Evolutionary conservation across 2,888 invertebrate species (phyloP).

Genomic region (Aquatica leii): DNA sequence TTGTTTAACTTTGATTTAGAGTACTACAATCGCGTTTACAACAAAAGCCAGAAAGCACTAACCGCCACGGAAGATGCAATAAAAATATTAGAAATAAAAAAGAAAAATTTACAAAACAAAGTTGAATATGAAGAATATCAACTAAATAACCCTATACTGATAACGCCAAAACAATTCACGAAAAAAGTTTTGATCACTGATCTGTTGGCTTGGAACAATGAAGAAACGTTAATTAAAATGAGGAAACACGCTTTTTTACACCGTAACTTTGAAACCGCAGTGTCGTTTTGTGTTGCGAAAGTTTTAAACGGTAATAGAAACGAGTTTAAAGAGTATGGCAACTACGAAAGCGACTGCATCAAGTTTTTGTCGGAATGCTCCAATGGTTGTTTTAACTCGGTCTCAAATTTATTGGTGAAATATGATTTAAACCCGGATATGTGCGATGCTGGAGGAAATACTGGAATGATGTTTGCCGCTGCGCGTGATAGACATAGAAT

Average conservation of each 20-base stretch:
- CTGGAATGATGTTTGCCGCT: slow-evolving; percentile 65
- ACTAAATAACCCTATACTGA: no score
- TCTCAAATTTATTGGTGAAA: slow-evolving; percentile 59
- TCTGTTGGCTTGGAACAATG: slow-evolving; percentile 65
- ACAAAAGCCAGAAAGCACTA: no score
- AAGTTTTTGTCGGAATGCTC: slow-evolving; percentile 51
- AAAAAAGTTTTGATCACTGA: slow-evolving; percentile 49
- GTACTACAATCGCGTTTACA: no score
- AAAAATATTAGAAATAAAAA: background rate
- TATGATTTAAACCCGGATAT: slow-evolving; percentile 62
- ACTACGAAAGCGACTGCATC: slow-evolving; percentile 50
- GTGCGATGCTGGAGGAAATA: slow-evolving; percentile 65
- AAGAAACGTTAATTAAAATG: slow-evolving; percentile 58
- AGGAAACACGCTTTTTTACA: slow-evolving; percentile 64
- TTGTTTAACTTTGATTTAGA: no score
- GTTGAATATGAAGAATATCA: background rate
- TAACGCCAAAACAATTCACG: background rate
- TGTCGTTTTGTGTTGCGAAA: slow-evolving; percentile 50
- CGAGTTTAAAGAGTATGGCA: slow-evolving; percentile 48
- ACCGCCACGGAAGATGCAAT: background rate
- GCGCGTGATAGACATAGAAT: slow-evolving; percentile 61
- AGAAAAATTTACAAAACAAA: slow-evolving; percentile 10
- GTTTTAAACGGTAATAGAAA: slow-evolving; percentile 49
- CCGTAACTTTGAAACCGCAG: slow-evolving; percentile 54
- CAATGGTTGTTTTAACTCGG: slow-evolving; percentile 47